Evolutionary conservation across 2,888 invertebrate species (phyloP).

Genomic region (Synergus japonicus): DNA sequence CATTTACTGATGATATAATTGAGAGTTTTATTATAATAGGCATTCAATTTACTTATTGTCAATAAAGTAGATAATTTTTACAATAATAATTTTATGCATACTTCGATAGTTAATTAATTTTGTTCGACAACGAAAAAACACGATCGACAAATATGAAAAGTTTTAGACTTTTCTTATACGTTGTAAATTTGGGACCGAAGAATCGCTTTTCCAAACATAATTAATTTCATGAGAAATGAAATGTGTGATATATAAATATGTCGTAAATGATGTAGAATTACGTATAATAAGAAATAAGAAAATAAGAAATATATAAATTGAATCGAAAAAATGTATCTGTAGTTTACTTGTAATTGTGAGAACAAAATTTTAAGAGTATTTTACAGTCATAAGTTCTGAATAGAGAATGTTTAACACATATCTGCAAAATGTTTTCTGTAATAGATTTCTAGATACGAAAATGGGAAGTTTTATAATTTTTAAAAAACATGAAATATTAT

Average conservation of each 20-base stretch:
- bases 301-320: too few relatives aligned
- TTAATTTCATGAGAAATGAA: not conserved
- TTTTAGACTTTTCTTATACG: not conserved
- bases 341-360: not conserved
- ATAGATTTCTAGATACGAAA: not conserved
- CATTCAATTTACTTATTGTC: not conserved
- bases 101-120: not conserved
- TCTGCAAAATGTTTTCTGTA: not conserved
- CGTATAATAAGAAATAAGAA: too few relatives aligned
- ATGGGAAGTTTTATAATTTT: not conserved
- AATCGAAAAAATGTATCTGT: too few relatives aligned
- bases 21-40: not conserved
- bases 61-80: not conserved
- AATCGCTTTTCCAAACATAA: constrained; percentile 7
- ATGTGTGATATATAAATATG: not conserved
- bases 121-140: not conserved
- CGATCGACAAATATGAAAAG: not conserved
- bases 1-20: not conserved
- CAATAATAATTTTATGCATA: not conserved
- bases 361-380: not conserved
- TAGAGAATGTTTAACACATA: not conserved
- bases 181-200: not conserved
- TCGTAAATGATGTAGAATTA: not conserved
- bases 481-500: not conserved
- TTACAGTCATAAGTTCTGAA: not conserved